A percentile compares a stretch with the other conserved stretches of the same genome.
Evolutionary conservation across 2,797 vertebrate species (phyloP).

Genomic region (Chaetodon trifasciatus): DNA sequence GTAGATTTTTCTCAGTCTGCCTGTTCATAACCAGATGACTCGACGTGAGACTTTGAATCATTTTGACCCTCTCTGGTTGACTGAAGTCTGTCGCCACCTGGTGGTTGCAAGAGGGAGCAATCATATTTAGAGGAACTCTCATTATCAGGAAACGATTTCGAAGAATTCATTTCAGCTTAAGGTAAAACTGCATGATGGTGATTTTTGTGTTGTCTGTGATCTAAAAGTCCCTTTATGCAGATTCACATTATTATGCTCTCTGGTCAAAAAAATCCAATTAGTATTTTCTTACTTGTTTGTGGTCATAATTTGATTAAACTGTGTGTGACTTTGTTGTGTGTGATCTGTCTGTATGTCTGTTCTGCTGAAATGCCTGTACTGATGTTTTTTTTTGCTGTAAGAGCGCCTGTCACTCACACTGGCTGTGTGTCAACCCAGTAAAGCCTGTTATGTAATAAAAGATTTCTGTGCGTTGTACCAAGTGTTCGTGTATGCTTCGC

Average conservation of each 20-base stretch:
- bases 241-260: neutral
- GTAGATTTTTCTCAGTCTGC: conserved; percentile 44
- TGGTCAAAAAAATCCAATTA: neutral
- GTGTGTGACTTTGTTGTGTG: conserved; percentile 53
- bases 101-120: conserved; percentile 30
- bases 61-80: neutral
- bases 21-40: conserved; percentile 41
- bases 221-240: neutral
- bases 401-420: conserved; percentile 44
- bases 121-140: neutral
- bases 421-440: conserved; percentile 65
- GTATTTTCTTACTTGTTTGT: conserved; percentile 45
- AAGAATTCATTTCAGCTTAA: neutral
- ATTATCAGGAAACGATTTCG: neutral
- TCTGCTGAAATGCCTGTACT: conserved; percentile 52
- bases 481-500: conserved; percentile 22
- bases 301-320: conserved; percentile 48
- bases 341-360: conserved; percentile 54
- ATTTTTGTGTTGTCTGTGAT: conserved; percentile 1
- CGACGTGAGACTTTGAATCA: conserved; percentile 16
- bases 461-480: conserved; percentile 63
- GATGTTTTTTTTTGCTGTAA: conserved; percentile 52
- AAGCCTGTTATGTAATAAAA: conserved; percentile 83
- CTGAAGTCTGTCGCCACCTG: conserved; percentile 56
- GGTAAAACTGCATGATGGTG: neutral